Evolutionary conservation across 2,888 invertebrate species (phyloP).

Genomic region (Atethmia centrago): DNA sequence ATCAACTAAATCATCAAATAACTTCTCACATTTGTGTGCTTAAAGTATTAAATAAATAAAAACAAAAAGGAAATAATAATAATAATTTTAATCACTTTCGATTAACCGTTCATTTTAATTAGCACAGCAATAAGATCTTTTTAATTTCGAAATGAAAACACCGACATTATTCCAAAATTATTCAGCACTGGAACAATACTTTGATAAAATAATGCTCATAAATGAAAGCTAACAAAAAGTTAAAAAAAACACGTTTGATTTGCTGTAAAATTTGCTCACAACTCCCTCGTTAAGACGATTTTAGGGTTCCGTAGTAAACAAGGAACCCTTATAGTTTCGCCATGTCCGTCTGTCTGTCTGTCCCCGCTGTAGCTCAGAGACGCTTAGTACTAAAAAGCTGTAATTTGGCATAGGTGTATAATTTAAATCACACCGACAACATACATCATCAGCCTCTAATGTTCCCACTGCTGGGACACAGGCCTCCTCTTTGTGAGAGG

Average conservation of each 20-base stretch:
- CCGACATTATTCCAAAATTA: not conserved
- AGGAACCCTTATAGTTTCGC: too few relatives aligned
- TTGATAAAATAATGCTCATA: constrained; percentile 9
- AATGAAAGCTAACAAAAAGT: constrained; percentile 14
- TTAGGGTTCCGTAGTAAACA: too few relatives aligned
- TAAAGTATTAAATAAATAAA: not conserved
- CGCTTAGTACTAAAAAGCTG: too few relatives aligned
- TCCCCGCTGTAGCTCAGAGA: too few relatives aligned
- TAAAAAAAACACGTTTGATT: not conserved
- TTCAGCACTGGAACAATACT: not conserved
- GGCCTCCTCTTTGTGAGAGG: too few relatives aligned
- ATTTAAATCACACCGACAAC: too few relatives aligned
- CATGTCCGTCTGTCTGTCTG: too few relatives aligned
- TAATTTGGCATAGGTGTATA: too few relatives aligned
- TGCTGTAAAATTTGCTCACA: not conserved
- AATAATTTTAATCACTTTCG: not conserved
- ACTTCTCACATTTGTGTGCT: too few relatives aligned
- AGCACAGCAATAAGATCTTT: not conserved
- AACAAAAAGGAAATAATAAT: not conserved
- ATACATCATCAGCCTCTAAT: too few relatives aligned
- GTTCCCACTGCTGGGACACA: too few relatives aligned
- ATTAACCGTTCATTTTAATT: not conserved
- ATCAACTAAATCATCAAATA: too few relatives aligned
- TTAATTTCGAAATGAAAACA: not conserved
- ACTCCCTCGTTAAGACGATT: not conserved